phyloP scores from a whole-genome alignment of 2,888 invertebrate species.

The Deilephila elpenor region DNA sequence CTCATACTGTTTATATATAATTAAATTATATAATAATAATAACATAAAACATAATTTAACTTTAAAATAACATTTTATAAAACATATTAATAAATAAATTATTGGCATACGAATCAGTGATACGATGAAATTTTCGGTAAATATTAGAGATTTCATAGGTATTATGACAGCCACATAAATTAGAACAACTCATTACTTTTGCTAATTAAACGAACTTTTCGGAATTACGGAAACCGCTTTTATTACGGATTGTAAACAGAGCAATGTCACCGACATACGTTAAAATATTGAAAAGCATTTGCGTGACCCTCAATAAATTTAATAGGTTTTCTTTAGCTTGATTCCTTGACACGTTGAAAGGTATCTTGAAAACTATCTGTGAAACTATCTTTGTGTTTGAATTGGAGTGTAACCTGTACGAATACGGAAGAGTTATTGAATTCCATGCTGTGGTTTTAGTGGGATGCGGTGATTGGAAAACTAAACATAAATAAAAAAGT shows the following conservation, averaged over 20 bases:
- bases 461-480: not conserved
- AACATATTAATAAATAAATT: too few species aligned
- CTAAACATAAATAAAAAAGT: not conserved
- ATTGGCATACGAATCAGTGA: too few species aligned
- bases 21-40: too few species aligned
- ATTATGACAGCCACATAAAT: not conserved
- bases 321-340: not conserved
- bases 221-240: not conserved
- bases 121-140: too few species aligned
- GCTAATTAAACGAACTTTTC: not conserved
- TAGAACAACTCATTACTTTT: not conserved
- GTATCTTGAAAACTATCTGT: too few species aligned
- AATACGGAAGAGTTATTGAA: conserved; percentile 6
- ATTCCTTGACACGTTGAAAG: too few species aligned
- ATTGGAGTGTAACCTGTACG: not conserved
- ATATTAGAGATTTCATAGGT: not conserved
- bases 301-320: not conserved
- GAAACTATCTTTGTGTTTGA: conserved; percentile 1
- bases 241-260: not conserved
- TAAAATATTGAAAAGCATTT: not conserved
- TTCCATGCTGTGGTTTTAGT: conserved; percentile 5
- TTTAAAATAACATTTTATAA: too few species aligned
- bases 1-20: too few species aligned
- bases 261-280: not conserved
- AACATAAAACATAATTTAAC: too few species aligned